These are phyloP conservation scores for Protonemura montana DNA, from an alignment of 2,888 invertebrate species.

Conservation along the genomic window DNA sequence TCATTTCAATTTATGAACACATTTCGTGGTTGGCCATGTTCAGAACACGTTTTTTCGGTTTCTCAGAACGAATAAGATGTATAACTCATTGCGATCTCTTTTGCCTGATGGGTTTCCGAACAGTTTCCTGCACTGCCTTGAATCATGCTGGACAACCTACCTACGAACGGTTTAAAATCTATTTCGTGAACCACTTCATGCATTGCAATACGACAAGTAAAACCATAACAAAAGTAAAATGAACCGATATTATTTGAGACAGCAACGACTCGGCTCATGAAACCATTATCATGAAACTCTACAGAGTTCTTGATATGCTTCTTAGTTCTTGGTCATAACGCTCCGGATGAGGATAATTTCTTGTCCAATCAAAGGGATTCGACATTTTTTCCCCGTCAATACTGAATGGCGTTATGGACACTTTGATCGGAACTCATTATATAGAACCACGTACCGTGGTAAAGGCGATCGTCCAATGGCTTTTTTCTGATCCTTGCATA, in stretches of 20 bases:
- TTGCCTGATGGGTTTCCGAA: background rate
- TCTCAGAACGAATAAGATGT: background rate
- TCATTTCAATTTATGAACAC: background rate
- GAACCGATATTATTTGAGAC: no score
- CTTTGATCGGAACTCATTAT: slow-evolving; percentile 28
- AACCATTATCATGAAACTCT: background rate
- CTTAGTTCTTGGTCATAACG: background rate
- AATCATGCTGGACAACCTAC: no score
- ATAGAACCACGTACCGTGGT: slow-evolving; percentile 29
- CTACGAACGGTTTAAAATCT: no score
- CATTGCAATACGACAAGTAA: no score
- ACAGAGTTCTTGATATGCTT: background rate
- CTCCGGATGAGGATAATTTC: slow-evolving; percentile 33
- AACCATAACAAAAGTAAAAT: no score
- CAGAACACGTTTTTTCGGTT: background rate
- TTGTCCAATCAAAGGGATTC: slow-evolving; percentile 9
- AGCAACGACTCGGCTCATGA: background rate
- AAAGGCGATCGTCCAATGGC: slow-evolving; percentile 19
- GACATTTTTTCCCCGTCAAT: background rate
- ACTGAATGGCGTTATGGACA: background rate
- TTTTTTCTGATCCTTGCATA: slow-evolving; percentile 21
- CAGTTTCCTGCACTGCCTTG: background rate
- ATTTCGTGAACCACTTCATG: no score
- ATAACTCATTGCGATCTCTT: background rate
- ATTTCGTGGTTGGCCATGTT: background rate